These are phyloP conservation scores for Hirtodrosophila histrioides DNA, from an alignment of 2,888 invertebrate genomes.

Conservation along the genomic window DNA sequence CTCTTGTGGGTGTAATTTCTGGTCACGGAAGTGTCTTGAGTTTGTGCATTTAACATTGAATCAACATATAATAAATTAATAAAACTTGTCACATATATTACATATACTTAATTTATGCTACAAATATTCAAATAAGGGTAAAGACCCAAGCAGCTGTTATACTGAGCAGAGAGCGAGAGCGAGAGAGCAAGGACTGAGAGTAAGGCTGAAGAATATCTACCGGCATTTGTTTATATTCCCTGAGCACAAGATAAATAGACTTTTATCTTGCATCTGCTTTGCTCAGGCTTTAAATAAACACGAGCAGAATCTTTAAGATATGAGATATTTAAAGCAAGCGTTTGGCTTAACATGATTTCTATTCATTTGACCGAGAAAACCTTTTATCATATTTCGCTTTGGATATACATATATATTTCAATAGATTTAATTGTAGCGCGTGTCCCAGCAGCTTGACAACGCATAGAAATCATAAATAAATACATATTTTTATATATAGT, in stretches of 20 bases:
- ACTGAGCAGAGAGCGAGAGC: not conserved
- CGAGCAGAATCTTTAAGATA: conserved; percentile 31
- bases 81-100: conserved; percentile 21
- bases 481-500: conserved; percentile 12
- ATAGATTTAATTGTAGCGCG: conserved; percentile 22
- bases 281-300: conserved; percentile 52
- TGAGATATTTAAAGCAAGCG: not conserved
- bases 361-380: not conserved
- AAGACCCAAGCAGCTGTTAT: conserved; percentile 3
- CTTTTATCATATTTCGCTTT: too few species aligned
- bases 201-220: conserved; percentile 29
- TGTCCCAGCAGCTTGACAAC: conserved; percentile 34
- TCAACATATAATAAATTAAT: conserved; percentile 32
- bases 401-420: conserved; percentile 2
- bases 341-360: not conserved
- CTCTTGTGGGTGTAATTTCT: conserved; percentile 63
- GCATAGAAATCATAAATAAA: conserved; percentile 40
- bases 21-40: conserved; percentile 56
- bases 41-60: conserved; percentile 35
- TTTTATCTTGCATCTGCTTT: conserved; percentile 44
- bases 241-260: conserved; percentile 33
- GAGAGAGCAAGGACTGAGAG: not conserved
- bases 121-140: conserved; percentile 6
- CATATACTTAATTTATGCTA: not conserved
- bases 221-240: conserved; percentile 56